Evolutionary conservation across 1,140 invertebrate species (phyloP), one percentile per base, ranked within the genome.

Genomic region (Leptoteleia sp.): DNA sequence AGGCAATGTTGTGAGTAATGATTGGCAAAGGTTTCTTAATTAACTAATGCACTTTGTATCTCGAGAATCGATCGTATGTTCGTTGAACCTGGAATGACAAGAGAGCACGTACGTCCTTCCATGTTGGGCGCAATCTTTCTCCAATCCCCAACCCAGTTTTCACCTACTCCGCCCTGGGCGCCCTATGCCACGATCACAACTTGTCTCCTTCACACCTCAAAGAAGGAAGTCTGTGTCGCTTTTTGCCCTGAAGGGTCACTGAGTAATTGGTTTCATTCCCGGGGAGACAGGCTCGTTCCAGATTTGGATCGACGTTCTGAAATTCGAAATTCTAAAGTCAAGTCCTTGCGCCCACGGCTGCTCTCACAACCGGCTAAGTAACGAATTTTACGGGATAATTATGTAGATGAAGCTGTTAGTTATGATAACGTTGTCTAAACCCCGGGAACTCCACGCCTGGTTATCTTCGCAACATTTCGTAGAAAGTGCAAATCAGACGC

Each of bases 261-360:
- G 65, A 86, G 86, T 88, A 88, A 89, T 89, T 89, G 87, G 86
- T 87, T 88, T 89, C 85, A 87, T 89, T 88, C 82, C 81, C 80
- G 57, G 79, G 75, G 79, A 87, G 87, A 87, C n/a, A n/a, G n/a
- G n/a, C n/a, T n/a, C n/a, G n/a, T n/a, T n/a, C n/a, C n/a, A n/a
- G n/a, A n/a, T n/a, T n/a, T n/a, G n/a, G n/a, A n/a, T n/a, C n/a
- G n/a, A n/a, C n/a, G n/a, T n/a, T n/a, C n/a, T n/a, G n/a, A n/a
- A n/a, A n/a, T n/a, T n/a, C n/a, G n/a, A n/a, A n/a, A n/a, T n/a
- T n/a, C n/a, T n/a, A n/a, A n/a, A n/a, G n/a, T n/a, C n/a, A n/a
- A n/a, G n/a, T n/a, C n/a, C n/a, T n/a, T n/a, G n/a, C n/a, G n/a
- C n/a, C n/a, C n/a, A n/a, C n/a, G n/a, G n/a, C n/a, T n/a, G n/a